A percentile compares a stretch with the other conserved stretches of the same genome.
Conservation (phyloP, 2,113 vertebrate genomes). For the Myodes glareolus region DNA sequence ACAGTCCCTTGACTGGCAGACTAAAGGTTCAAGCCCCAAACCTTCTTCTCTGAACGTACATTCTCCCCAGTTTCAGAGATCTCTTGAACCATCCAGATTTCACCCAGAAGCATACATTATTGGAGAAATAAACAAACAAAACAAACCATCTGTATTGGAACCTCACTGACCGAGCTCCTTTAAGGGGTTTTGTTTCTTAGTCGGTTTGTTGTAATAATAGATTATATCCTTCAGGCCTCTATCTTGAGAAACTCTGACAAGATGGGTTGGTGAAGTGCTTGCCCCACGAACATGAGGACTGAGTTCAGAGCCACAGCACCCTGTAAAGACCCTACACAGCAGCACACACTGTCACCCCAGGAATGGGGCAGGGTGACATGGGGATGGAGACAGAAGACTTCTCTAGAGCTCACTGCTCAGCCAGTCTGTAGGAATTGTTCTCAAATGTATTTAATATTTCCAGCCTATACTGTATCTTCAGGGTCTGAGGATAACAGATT, state of each 20-base stretch:
- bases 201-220: slow-evolving; percentile 36
- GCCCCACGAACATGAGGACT: not conserved
- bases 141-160: not conserved
- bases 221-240: slow-evolving; percentile 29
- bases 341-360: not conserved
- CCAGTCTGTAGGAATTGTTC: not conserved
- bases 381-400: not conserved
- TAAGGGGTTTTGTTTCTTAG: not conserved
- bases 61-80: not conserved
- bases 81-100: not conserved
- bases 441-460: not conserved
- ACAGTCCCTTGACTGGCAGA: not conserved
- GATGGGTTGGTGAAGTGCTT: not conserved
- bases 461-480: not conserved
- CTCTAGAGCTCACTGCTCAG: not conserved
- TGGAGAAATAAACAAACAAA: not conserved
- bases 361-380: not conserved
- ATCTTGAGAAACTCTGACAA: slow-evolving; percentile 4
- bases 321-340: not conserved
- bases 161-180: not conserved
- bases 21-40: not conserved
- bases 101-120: not conserved
- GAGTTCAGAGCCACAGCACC: not conserved
- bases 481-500: not conserved
- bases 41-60: not conserved